Conservation (phyloP, 2,888 invertebrate species). For the Margaritifera margaritifera region DNA sequence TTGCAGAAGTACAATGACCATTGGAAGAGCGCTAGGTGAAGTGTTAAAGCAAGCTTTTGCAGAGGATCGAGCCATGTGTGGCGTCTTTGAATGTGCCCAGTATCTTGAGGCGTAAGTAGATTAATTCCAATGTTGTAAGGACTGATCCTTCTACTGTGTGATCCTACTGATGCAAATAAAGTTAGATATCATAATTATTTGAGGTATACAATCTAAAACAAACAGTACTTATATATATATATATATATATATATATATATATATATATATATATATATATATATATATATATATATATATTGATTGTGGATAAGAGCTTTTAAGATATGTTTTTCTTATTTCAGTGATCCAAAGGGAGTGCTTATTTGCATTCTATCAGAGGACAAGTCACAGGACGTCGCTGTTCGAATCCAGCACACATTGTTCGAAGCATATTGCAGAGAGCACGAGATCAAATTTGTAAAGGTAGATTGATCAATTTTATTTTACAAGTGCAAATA, state of each 20-base stretch:
- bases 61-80: constrained; percentile 52
- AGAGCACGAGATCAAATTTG: constrained; percentile 58
- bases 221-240: too few relatives aligned
- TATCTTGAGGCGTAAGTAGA: constrained; percentile 26
- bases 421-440: constrained; percentile 66
- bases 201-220: too few relatives aligned
- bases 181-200: too few relatives aligned
- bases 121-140: too few relatives aligned
- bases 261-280: too few relatives aligned
- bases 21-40: constrained; percentile 45
- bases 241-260: too few relatives aligned
- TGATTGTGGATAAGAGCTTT: too few relatives aligned
- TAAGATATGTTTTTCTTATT: constrained; percentile 9
- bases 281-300: too few relatives aligned
- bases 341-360: constrained; percentile 58
- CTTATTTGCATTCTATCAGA: constrained; percentile 61
- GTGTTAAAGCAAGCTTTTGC: constrained; percentile 45
- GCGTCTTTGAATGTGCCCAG: constrained; percentile 56
- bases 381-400: constrained; percentile 53
- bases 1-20: constrained; percentile 41
- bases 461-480: constrained; percentile 51
- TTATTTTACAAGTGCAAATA: background rate
- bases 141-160: too few relatives aligned
- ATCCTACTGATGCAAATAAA: too few relatives aligned
- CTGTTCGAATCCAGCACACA: constrained; percentile 62